phyloP scores from a whole-genome alignment of 2,888 invertebrate genomes.

The Micoletzkya japonica region DNA sequence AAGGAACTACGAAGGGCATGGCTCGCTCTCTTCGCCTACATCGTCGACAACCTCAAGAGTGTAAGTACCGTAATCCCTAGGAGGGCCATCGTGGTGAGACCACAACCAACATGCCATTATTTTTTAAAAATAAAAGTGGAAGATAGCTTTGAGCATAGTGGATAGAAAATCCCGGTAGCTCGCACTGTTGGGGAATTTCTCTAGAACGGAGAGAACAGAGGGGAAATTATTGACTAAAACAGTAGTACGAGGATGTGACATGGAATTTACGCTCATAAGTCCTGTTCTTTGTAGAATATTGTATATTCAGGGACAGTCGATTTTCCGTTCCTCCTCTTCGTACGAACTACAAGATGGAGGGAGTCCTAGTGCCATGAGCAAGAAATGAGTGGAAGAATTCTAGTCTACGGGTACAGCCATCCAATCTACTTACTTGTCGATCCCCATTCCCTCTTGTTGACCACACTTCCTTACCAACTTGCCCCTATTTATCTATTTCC shows the following conservation, averaged over 20 bases:
- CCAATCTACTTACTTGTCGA: not conserved
- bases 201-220: too few species aligned
- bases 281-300: not conserved
- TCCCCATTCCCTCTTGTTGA: too few species aligned
- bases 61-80: conserved; percentile 33
- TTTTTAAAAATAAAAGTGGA: too few species aligned
- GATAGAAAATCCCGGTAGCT: too few species aligned
- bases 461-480: too few species aligned
- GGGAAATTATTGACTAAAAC: too few species aligned
- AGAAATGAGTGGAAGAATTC: too few species aligned
- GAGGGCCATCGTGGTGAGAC: too few species aligned
- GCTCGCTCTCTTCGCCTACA: conserved; percentile 57
- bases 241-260: not conserved
- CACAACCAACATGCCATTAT: too few species aligned
- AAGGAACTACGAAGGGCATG: conserved; percentile 58
- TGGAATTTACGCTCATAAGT: not conserved
- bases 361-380: conserved; percentile 20
- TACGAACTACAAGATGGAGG: conserved; percentile 38
- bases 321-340: conserved; percentile 41
- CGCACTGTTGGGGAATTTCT: too few species aligned
- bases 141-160: too few species aligned
- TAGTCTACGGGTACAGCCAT: not conserved
- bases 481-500: too few species aligned
- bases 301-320: conserved; percentile 43
- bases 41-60: conserved; percentile 57